Base-by-base conservation (phyloP, 2,797 vertebrate species). In the Ispidina lecontei region DNA sequence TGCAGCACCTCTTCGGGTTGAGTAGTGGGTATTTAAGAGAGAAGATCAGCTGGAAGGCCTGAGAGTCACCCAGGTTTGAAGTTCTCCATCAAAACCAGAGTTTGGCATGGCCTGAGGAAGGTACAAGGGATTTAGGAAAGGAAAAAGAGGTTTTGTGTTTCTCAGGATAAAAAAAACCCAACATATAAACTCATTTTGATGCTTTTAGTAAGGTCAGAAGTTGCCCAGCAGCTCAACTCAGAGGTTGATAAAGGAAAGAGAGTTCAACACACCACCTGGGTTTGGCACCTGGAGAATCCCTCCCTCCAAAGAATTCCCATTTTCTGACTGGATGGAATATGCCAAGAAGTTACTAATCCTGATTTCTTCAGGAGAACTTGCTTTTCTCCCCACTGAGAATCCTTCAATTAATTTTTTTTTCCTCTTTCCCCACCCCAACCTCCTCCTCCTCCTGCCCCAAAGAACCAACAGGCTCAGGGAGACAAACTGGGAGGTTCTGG, bases 321-420 rank as follows among this genome's bases (percentile, higher is more conserved):
- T 47, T 31, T 54, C 25, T n/a, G 20, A 19, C 4, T 3, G 52
- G 52, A 18, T n/a, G 52, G 13, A 20, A 20, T 55, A 3, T 17
- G 39, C 54, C 11, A 11, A 31, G 26, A 29, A 63, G 62, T 13
- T 14, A 35, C 33, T 41, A 56, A 64, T 3, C 29, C 63, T 11
- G 21, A 7, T 10, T 62, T 23, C 60, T 35, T 6, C 22, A 6
- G 12, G 35, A 47, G 25, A 58, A 5, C n/a, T 52, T 16, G n/a
- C 35, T 20, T 39, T 35, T 19, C n/a, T 3, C 16, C 12, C 1
- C 0, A 4, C 2, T 6, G 15, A 28, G 14, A 29, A n/a, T 8
- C 31, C 20, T 25, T 4, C 15, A 51, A 67, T 1, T 5, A 52
- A 9, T 49, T 6, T 15, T 49, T 25, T 46, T 49, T 49, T 49